phyloP scores from a whole-genome alignment of 2,113 vertebrate genomes.

The Numida meleagris region DNA sequence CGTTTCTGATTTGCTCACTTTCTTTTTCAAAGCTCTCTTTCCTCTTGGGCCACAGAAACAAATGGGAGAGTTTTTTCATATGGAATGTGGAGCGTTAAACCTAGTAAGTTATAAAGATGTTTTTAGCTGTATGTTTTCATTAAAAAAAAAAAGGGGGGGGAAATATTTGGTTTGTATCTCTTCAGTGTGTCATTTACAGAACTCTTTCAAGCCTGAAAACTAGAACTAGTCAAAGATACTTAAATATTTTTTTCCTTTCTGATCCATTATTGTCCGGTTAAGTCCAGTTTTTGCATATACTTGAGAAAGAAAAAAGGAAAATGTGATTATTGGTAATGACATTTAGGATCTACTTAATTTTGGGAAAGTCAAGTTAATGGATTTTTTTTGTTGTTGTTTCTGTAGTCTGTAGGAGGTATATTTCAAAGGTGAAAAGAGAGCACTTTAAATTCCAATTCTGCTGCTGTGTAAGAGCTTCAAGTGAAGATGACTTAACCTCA shows the following conservation, averaged over 20 bases:
- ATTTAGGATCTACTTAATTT: neutral
- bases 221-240: neutral
- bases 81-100: neutral
- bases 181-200: neutral
- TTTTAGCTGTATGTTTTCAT: constrained; percentile 14
- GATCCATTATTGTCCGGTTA: neutral
- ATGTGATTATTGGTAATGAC: neutral
- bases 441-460: neutral
- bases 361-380: neutral
- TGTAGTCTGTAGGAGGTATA: neutral
- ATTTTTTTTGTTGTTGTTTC: neutral
- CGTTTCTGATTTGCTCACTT: neutral
- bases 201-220: neutral
- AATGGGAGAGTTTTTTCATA: neutral
- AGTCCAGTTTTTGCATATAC: neutral
- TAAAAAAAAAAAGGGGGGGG: neutral
- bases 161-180: neutral
- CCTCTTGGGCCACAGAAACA: neutral
- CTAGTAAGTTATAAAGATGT: neutral
- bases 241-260: neutral
- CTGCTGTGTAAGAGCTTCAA: neutral
- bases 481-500: neutral
- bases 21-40: neutral
- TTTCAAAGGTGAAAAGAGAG: neutral
- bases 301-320: neutral